Evolutionary conservation across 2,888 invertebrate genomes (phyloP), one percentile per base, ranked within the genome.

Genomic region (Caradrina clavipalpis): DNA sequence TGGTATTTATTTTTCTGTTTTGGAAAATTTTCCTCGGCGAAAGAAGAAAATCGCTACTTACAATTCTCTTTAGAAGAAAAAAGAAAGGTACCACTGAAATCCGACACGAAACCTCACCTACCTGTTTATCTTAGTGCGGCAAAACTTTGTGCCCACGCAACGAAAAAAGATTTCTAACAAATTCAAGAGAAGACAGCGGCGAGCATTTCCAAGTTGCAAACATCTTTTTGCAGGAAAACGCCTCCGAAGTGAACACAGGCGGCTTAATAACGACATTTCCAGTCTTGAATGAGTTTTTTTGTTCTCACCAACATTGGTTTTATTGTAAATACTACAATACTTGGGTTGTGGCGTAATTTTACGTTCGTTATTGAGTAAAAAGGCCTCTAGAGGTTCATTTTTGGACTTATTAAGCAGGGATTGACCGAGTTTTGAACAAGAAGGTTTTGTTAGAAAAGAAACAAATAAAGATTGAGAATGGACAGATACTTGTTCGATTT

Each of bases 261-360:
- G 69, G 70, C 80, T 83, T 81, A 82, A 82, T 81, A 81, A 81
- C 73, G 83, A 81, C 81, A 83, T 80, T 80, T 80, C 68, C 83
- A 71, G 68, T 67, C 73, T 60, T 66, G 58, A 80, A 81, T 67
- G 69, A 73, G 63, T 73, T 81, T 81, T 80, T 76, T 73, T 76
- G 60, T 69, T 68, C 69, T 35, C 61, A 26, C 67, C 66, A 62
- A 76, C 78, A 83, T 83, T 77, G 81, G 63, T 66, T 83, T 77
- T 64, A 77, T 73, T 77, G 68, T 80, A 68, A 81, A 71, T 69
- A 80, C 70, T 70, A 71, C 81, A 76, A 76, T 77, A 76, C 62
- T 66, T 76, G 49, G 50, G 35, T 51, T 63, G 66, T 53, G 68
- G 65, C 22, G 73, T 76, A 63, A 80, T 69, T 81, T 69, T 62